phyloP scores from a whole-genome alignment of 2,113 vertebrate genomes.

The Pelecanoides urinatrix region DNA sequence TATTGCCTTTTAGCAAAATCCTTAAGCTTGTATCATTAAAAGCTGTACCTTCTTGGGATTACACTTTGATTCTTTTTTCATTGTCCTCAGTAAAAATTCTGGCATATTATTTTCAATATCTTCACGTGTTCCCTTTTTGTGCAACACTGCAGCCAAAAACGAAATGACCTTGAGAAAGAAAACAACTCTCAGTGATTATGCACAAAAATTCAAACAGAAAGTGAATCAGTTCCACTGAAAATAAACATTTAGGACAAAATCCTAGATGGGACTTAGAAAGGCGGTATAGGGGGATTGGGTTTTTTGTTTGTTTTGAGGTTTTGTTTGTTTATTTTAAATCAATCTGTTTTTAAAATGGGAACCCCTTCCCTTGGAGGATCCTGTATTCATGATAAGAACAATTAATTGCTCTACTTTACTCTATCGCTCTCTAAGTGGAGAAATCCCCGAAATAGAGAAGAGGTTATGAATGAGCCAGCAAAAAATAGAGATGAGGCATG shows the following conservation, averaged over 20 bases:
- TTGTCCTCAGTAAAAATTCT: slow-evolving; percentile 84
- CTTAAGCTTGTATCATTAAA: background rate
- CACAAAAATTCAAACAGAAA: background rate
- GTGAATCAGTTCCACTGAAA: background rate
- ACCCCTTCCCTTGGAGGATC: background rate
- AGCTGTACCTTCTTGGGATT: slow-evolving; percentile 80
- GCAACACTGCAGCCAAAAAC: slow-evolving; percentile 90
- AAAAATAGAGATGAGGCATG: background rate
- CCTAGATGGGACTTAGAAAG: background rate
- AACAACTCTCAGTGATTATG: background rate
- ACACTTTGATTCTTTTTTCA: slow-evolving; percentile 69
- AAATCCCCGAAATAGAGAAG: background rate
- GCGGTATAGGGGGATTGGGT: background rate
- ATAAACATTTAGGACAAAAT: background rate
- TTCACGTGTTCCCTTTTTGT: slow-evolving; percentile 91
- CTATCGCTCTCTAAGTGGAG: background rate
- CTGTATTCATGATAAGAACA: background rate
- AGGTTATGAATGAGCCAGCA: background rate
- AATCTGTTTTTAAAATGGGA: background rate
- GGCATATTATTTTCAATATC: slow-evolving; percentile 94
- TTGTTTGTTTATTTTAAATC: background rate
- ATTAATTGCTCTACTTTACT: background rate
- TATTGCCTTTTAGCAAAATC: background rate
- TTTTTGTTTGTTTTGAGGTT: background rate
- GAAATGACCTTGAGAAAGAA: slow-evolving; percentile 84